Percentiles rank a stretch among this genome's conserved stretches.
phyloP scores from a whole-genome alignment of 1,140 invertebrate species.

The Pogonomyrmex barbatus region DNA sequence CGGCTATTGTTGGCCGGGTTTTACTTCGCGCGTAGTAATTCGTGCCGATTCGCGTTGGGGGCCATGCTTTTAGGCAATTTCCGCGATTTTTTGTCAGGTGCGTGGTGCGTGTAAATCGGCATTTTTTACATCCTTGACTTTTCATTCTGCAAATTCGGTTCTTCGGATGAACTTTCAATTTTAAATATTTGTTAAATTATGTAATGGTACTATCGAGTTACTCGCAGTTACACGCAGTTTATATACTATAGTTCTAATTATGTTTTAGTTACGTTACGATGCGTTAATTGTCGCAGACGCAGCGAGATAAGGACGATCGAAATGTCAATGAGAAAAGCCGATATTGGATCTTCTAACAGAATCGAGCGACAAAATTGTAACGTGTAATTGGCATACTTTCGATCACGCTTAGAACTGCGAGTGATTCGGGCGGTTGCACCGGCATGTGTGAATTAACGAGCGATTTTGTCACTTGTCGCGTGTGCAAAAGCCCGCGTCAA shows the following conservation, averaged over 20 bases:
- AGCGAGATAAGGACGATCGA: not conserved
- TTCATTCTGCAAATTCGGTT: not conserved
- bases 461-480: constrained; percentile 74
- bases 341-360: constrained; percentile 4
- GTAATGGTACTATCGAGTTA: too few relatives aligned
- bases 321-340: constrained; percentile 30
- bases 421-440: constrained; percentile 32
- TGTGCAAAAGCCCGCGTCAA: constrained; percentile 75
- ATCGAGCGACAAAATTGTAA: constrained; percentile 21
- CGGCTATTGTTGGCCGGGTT: constrained; percentile 44
- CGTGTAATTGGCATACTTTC: constrained; percentile 53
- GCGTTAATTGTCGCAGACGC: not conserved
- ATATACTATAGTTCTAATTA: not conserved
- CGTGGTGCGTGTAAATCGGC: not conserved
- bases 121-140: not conserved
- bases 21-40: constrained; percentile 40
- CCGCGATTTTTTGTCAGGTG: not conserved
- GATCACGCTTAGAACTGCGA: constrained; percentile 38
- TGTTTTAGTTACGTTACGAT: not conserved
- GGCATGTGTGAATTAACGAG: constrained; percentile 70
- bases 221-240: too few relatives aligned
- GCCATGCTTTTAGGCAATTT: not conserved
- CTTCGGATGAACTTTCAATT: not conserved
- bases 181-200: not conserved
- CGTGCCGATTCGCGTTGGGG: constrained; percentile 16